phyloP scores from a whole-genome alignment of 1,140 invertebrate species.

The Neodiprion virginianus region DNA sequence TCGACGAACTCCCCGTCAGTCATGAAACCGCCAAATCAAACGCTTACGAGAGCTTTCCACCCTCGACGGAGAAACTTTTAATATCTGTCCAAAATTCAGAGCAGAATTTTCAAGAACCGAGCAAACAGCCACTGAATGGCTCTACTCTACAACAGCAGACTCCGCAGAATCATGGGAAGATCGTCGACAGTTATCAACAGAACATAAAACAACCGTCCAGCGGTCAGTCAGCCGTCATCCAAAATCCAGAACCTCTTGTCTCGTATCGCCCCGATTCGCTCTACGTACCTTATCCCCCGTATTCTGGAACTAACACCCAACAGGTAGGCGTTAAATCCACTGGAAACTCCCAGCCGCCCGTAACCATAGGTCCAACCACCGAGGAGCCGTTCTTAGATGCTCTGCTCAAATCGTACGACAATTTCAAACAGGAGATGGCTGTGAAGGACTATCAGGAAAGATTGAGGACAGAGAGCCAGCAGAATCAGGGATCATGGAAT shows the following conservation, averaged over 20 bases:
- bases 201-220: neutral
- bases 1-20: neutral
- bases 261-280: neutral
- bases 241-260: neutral
- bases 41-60: neutral
- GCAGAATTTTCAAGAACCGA: neutral
- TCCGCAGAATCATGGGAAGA: neutral
- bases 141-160: neutral
- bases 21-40: neutral
- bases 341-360: neutral
- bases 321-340: neutral
- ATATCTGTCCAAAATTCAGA: neutral
- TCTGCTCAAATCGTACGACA: constrained; percentile 30
- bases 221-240: neutral
- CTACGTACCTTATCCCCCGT: constrained; percentile 12
- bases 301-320: neutral
- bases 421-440: constrained; percentile 25
- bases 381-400: constrained; percentile 28
- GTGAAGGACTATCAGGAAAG: neutral
- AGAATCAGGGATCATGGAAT: neutral
- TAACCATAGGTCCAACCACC: constrained; percentile 11
- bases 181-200: constrained; percentile 9
- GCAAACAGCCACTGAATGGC: too few relatives aligned
- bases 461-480: neutral
- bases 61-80: neutral